A percentile compares a stretch with the other conserved stretches of the same genome.
phyloP scores from a whole-genome alignment of 1,140 invertebrate species.

The Calephelis nemesis region DNA sequence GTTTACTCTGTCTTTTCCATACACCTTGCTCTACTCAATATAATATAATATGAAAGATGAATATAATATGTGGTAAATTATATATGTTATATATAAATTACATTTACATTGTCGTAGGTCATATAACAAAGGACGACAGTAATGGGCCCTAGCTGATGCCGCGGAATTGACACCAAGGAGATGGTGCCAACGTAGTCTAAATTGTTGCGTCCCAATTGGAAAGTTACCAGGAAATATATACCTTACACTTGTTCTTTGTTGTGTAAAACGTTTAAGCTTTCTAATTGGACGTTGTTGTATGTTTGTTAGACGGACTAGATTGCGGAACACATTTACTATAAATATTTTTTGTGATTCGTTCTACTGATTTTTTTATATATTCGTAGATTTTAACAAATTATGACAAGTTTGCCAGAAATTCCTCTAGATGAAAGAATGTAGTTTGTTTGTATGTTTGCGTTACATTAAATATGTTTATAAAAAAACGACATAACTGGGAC shows the following conservation, averaged over 20 bases:
- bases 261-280: constrained; percentile 3
- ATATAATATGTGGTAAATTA: too few relatives aligned
- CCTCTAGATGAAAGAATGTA: too few relatives aligned
- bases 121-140: constrained; percentile 6
- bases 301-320: neutral
- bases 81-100: too few relatives aligned
- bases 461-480: too few relatives aligned
- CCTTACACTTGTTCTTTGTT: neutral
- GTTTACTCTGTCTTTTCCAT: too few relatives aligned
- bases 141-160: constrained; percentile 5
- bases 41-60: too few relatives aligned
- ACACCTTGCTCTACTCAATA: too few relatives aligned
- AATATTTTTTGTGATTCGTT: neutral
- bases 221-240: constrained; percentile 3
- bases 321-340: neutral
- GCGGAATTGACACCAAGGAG: constrained; percentile 12
- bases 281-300: neutral
- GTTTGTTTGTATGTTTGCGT: too few relatives aligned
- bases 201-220: neutral
- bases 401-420: too few relatives aligned
- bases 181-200: neutral
- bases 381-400: too few relatives aligned
- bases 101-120: neutral
- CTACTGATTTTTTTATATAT: too few relatives aligned
- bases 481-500: too few relatives aligned